Conservation (phyloP, 2,888 invertebrate species). For the Pandemis cinnamomeana region DNA sequence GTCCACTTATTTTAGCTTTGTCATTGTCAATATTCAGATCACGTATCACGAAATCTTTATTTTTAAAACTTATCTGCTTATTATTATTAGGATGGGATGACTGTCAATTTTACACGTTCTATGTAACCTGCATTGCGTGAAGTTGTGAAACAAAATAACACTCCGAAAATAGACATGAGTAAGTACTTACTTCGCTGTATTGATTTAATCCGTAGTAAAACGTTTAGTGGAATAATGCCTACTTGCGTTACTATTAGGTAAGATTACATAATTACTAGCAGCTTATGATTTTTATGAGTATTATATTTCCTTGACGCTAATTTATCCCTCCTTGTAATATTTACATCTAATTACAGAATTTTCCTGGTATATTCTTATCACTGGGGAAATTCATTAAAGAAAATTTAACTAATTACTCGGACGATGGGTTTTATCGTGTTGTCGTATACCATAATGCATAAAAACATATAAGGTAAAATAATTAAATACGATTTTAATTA, state of each 20-base stretch:
- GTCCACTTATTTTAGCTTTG: no score
- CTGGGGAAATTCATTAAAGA: no score
- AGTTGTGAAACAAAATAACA: conserved; percentile 9
- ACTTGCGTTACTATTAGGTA: not conserved
- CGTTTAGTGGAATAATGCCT: not conserved
- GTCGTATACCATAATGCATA: no score
- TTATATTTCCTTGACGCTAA: no score
- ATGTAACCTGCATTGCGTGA: not conserved
- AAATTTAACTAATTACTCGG: no score
- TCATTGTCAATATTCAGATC: no score
- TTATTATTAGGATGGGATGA: conserved; percentile 1
- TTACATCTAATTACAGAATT: no score
- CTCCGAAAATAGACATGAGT: not conserved
- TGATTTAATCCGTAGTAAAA: conserved; percentile 1
- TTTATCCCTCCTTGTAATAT: no score
- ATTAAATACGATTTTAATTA: no score
- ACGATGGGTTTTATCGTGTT: no score
- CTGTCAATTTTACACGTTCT: not conserved
- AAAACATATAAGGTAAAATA: no score
- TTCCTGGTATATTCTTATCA: no score
- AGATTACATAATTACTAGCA: not conserved
- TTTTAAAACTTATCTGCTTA: not conserved
- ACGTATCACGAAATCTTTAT: not conserved
- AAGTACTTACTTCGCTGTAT: not conserved
- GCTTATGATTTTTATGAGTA: not conserved